Percentiles rank a stretch among this genome's conserved stretches.
Conservation (phyloP, 2,113 vertebrate genomes). For the Sorex fumeus region DNA sequence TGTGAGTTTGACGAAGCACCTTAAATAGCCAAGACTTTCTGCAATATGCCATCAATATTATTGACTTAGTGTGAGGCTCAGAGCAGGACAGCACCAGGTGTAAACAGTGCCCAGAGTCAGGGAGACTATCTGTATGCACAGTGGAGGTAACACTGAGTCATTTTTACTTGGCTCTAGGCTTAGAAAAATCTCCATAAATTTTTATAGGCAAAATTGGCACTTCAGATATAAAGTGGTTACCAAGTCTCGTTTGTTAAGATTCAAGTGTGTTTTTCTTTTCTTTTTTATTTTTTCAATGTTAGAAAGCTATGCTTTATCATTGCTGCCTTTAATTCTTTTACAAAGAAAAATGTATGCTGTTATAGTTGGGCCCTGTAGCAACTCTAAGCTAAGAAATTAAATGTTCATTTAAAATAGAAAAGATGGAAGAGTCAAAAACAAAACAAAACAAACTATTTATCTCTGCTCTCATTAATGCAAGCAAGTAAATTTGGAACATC, state of each 20-base stretch:
- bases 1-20: slow-evolving; percentile 47
- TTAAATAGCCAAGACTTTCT: slow-evolving; percentile 31
- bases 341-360: slow-evolving; percentile 85
- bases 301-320: slow-evolving; percentile 86
- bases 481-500: slow-evolving; percentile 8
- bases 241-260: slow-evolving; percentile 47
- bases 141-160: slow-evolving; percentile 59
- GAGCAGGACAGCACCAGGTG: slow-evolving; percentile 35
- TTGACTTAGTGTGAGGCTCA: slow-evolving; percentile 53
- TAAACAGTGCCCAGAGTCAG: slow-evolving; percentile 71
- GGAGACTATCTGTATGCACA: slow-evolving; percentile 53
- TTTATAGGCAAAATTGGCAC: slow-evolving; percentile 70
- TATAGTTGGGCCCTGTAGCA: slow-evolving; percentile 63
- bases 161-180: slow-evolving; percentile 67
- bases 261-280: slow-evolving; percentile 48
- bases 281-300: slow-evolving; percentile 73
- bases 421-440: slow-evolving; percentile 10
- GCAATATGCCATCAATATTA: slow-evolving; percentile 27
- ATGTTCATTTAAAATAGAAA: slow-evolving; percentile 55
- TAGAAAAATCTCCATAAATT: slow-evolving; percentile 63
- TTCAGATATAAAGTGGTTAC: slow-evolving; percentile 28
- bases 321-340: slow-evolving; percentile 81
- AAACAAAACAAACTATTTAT: not conserved
- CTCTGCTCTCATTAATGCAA: slow-evolving; percentile 56
- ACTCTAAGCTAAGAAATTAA: slow-evolving; percentile 75